phyloP scores from a whole-genome alignment of 2,797 vertebrate genomes.

The Naso thynnoides region DNA sequence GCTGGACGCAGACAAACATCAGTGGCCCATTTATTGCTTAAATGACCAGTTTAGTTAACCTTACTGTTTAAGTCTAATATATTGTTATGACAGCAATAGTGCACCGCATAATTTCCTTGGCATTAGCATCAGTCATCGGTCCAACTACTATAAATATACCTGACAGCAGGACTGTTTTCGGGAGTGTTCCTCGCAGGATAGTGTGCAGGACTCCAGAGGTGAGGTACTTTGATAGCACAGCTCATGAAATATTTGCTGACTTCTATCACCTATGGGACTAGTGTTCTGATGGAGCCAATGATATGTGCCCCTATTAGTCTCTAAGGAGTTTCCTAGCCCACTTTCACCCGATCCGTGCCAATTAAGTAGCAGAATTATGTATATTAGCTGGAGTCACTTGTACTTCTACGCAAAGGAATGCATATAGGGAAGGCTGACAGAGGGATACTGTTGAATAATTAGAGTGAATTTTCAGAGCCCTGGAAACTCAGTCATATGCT shows the following conservation, averaged over 20 bases:
- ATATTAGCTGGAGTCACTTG: slow-evolving; percentile 94
- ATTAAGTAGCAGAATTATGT: slow-evolving; percentile 98
- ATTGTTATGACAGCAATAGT: slow-evolving; percentile 84
- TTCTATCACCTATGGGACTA: slow-evolving; percentile 93
- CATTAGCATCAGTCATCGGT: slow-evolving; percentile 89
- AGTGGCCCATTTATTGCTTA: slow-evolving; percentile 87
- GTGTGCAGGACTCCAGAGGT: slow-evolving; percentile 85
- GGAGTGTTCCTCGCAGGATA: slow-evolving; percentile 79
- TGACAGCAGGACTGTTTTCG: slow-evolving; percentile 82
- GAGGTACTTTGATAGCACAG: slow-evolving; percentile 85
- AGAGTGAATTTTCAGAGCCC: slow-evolving; percentile 92
- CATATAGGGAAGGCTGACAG: slow-evolving; percentile 91
- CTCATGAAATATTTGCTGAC: slow-evolving; percentile 93
- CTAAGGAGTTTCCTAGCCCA: slow-evolving; percentile 90
- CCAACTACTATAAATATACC: slow-evolving; percentile 87
- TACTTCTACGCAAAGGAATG: slow-evolving; percentile 87
- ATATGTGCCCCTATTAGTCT: slow-evolving; percentile 94
- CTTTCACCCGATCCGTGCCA: slow-evolving; percentile 92
- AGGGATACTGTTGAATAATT: slow-evolving; percentile 94
- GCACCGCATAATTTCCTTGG: slow-evolving; percentile 85
- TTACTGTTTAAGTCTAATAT: slow-evolving; percentile 84
- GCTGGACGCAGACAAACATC: slow-evolving; percentile 71
- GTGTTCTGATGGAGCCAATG: slow-evolving; percentile 94
- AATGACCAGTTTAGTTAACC: slow-evolving; percentile 90
- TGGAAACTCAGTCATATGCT: slow-evolving; percentile 90